Percentiles rank a stretch among this genome's conserved stretches.
These are phyloP conservation scores for Megalonaias nervosa DNA, from an alignment of 1,140 invertebrate species.

Conservation along the genomic window DNA sequence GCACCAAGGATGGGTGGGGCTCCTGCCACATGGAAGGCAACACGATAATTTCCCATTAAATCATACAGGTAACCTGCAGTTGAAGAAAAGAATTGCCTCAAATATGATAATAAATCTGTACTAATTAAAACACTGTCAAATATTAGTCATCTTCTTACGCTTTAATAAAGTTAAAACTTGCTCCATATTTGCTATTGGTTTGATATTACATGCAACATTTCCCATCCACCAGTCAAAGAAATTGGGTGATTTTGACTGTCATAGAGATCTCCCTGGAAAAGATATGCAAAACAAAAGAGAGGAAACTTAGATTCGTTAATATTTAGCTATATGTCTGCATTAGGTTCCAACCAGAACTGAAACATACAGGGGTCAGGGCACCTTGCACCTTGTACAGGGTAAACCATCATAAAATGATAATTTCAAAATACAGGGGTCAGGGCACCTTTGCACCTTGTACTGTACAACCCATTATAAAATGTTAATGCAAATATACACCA, in stretches of 20 bases:
- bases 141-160: not conserved
- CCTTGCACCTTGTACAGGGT: no score
- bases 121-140: not conserved
- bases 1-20: conserved; percentile 88
- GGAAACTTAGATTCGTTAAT: no score
- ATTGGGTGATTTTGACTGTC: not conserved
- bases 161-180: not conserved
- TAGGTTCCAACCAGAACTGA: no score
- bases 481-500: no score
- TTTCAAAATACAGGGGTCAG: no score
- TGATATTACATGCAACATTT: not conserved
- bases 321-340: no score
- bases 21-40: conserved; percentile 87
- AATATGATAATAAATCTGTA: conserved; percentile 4
- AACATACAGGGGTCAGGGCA: no score
- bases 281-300: not conserved
- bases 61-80: conserved; percentile 75
- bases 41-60: conserved; percentile 77
- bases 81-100: conserved; percentile 12
- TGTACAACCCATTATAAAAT: no score
- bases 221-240: not conserved
- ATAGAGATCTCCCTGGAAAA: not conserved
- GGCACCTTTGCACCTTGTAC: no score
- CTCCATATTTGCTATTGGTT: not conserved
- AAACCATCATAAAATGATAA: no score